Conservation (phyloP, 2,113 vertebrate species). For the Microtus pennsylvanicus region DNA sequence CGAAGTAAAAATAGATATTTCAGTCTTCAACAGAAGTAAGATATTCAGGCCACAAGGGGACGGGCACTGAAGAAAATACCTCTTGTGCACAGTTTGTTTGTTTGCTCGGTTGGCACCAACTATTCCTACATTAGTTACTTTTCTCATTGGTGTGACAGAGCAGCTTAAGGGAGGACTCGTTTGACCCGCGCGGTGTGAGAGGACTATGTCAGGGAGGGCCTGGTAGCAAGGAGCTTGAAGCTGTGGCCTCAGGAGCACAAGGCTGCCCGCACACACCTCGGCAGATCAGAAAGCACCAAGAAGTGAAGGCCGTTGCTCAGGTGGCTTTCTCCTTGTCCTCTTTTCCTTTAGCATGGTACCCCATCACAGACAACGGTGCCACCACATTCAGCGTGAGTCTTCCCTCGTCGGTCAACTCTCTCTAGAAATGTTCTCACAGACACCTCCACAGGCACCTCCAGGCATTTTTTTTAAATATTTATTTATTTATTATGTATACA, state of each 20-base stretch:
- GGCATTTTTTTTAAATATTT: too few species aligned
- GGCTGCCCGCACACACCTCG: not conserved
- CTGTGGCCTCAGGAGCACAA: not conserved
- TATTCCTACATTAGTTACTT: not conserved
- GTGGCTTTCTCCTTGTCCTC: not conserved
- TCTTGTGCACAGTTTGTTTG: not conserved
- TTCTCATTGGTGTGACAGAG: not conserved
- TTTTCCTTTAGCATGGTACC: not conserved
- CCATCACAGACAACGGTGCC: too few species aligned
- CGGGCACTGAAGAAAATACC: not conserved
- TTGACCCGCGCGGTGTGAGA: not conserved
- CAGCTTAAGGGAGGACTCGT: not conserved
- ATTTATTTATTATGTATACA: too few species aligned
- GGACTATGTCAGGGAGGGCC: not conserved
- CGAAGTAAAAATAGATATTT: slow-evolving; percentile 12
- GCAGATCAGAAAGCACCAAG: not conserved
- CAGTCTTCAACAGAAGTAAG: slow-evolving; percentile 47
- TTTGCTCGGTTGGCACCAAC: not conserved
- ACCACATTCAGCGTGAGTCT: not conserved
- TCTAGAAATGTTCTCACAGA: not conserved
- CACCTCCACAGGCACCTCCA: too few species aligned
- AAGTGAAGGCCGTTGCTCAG: not conserved
- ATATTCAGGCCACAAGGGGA: not conserved
- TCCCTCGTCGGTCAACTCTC: not conserved
- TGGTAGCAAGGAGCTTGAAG: not conserved